phyloP scores from a whole-genome alignment of 2,113 vertebrate species.

The Tympanuchus pallidicinctus region DNA sequence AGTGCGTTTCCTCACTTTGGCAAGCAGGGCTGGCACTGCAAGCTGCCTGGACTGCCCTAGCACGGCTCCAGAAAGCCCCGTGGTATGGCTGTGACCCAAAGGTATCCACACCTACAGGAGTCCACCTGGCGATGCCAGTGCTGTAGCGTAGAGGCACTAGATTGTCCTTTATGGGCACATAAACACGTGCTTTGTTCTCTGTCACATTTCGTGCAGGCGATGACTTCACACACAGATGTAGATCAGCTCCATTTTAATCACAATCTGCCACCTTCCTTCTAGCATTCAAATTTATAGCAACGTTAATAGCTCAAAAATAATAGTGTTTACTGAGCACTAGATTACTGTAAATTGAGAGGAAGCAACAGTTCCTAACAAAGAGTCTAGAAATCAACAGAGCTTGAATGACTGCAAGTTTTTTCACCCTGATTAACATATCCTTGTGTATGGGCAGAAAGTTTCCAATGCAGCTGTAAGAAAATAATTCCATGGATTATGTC shows the following conservation, averaged over 20 bases:
- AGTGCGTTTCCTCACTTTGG: neutral
- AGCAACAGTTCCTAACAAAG: constrained; percentile 55
- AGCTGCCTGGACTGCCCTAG: too few species aligned
- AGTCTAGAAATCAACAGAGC: constrained; percentile 45
- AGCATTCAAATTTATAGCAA: constrained; percentile 47
- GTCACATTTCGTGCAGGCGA: constrained; percentile 43
- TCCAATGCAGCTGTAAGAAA: constrained; percentile 63
- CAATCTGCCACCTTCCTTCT: constrained; percentile 55
- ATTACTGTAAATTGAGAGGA: constrained; percentile 63
- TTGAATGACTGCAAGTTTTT: constrained; percentile 45
- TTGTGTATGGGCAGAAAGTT: constrained; percentile 66
- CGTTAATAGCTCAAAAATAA: constrained; percentile 63
- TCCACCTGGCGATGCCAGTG: neutral
- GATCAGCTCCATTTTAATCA: constrained; percentile 64
- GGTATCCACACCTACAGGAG: neutral
- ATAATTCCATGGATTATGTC: constrained; percentile 54
- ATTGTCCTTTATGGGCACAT: constrained; percentile 63
- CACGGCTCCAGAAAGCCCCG: neutral
- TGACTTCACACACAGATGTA: constrained; percentile 54
- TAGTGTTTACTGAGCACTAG: constrained; percentile 19
- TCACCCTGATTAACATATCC: constrained; percentile 14
- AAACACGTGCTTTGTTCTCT: constrained; percentile 45
- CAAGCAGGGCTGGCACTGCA: neutral
- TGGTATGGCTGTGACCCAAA: neutral
- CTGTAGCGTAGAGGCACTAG: constrained; percentile 34